These are phyloP conservation scores for Grammomys dolichurus DNA, from an alignment of 2,113 vertebrate species.

Conservation along the genomic window DNA sequence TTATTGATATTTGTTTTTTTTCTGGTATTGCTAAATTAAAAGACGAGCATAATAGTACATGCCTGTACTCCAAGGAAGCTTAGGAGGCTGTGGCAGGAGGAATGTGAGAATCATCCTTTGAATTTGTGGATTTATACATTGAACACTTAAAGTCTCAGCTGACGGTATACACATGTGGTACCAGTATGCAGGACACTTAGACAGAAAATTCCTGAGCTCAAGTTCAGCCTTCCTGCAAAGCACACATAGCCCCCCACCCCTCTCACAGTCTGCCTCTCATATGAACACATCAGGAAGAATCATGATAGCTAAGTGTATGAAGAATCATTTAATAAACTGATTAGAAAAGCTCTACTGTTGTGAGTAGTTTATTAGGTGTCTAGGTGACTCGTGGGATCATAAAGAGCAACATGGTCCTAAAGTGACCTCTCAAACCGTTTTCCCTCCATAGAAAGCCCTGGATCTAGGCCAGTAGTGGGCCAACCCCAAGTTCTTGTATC, in stretches of 20 bases:
- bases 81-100: not conserved
- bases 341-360: not conserved
- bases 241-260: accelerated
- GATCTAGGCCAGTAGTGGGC: not conserved
- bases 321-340: not conserved
- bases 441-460: not conserved
- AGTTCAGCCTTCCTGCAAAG: not conserved
- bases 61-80: not conserved
- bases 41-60: too few species aligned
- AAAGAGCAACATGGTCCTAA: not conserved
- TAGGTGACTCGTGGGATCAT: not conserved
- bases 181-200: not conserved
- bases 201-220: not conserved
- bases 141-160: not conserved
- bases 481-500: not conserved
- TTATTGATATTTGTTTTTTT: not conserved
- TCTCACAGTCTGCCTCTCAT: not conserved
- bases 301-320: not conserved
- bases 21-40: not conserved
- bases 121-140: not conserved
- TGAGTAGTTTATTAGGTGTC: not conserved
- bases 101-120: not conserved
- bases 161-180: not conserved
- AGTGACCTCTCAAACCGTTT: not conserved
- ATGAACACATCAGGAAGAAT: not conserved